phyloP scores from a whole-genome alignment of 2,113 vertebrate species.

The Calidris pugnax region DNA sequence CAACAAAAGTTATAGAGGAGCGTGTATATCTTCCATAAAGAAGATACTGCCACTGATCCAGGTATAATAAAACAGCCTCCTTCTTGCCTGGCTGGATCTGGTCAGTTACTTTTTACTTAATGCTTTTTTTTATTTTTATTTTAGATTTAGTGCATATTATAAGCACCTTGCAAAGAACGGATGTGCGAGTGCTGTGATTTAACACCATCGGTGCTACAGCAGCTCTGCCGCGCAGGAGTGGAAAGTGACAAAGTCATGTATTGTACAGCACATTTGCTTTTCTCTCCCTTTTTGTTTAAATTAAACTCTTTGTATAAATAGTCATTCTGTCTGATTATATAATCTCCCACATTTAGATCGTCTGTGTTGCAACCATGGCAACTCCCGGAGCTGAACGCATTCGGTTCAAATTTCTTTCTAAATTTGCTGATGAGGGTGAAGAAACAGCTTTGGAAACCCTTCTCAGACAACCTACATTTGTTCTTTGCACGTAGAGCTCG shows the following conservation, averaged over 20 bases:
- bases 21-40: not conserved
- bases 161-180: not conserved
- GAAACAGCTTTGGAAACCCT: conserved; percentile 64
- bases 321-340: conserved; percentile 75
- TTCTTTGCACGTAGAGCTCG: conserved; percentile 14
- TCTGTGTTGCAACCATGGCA: conserved; percentile 78
- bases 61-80: not conserved
- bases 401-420: conserved; percentile 76
- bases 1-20: not conserved
- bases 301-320: conserved; percentile 72
- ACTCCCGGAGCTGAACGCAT: conserved; percentile 62
- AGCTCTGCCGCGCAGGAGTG: not conserved
- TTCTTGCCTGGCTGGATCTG: not conserved
- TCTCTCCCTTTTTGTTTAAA: conserved; percentile 62
- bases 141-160: not conserved
- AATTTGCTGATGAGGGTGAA: conserved; percentile 76
- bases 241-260: conserved; percentile 32
- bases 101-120: not conserved
- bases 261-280: conserved; percentile 42
- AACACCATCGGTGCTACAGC: not conserved
- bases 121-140: not conserved
- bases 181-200: not conserved
- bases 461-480: conserved; percentile 60
- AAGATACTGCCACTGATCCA: not conserved
- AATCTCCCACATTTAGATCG: conserved; percentile 80